A percentile compares a stretch with the other conserved stretches of the same genome.
Conservation (phyloP, 2,113 vertebrate genomes). For the Callipepla californica region DNA sequence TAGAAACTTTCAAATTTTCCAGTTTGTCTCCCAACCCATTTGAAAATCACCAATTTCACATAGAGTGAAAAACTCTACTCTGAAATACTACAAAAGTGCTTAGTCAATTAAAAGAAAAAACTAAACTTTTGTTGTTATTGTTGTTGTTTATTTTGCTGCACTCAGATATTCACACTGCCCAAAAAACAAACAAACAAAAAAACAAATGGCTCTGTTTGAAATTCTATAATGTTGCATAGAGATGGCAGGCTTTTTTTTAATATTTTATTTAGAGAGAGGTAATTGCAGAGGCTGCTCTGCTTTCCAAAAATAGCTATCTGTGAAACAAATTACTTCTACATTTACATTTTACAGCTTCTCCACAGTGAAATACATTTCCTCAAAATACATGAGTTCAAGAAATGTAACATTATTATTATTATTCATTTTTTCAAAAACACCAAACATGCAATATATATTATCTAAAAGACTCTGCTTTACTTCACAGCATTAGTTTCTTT, state of each 20-base stretch:
- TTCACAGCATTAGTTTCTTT: neutral
- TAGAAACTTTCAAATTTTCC: neutral
- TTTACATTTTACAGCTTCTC: slow-evolving; percentile 7
- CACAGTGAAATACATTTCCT: neutral
- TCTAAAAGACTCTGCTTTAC: neutral
- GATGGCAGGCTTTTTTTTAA: neutral
- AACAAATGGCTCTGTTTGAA: slow-evolving; percentile 16
- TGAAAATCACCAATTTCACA: neutral
- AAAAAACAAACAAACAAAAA: neutral
- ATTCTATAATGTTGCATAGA: neutral
- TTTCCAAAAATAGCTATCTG: slow-evolving; percentile 35
- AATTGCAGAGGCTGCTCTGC: neutral
- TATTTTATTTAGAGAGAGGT: neutral
- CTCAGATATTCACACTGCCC: neutral
- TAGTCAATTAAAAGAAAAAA: neutral
- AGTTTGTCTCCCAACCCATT: neutral
- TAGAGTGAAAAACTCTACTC: fast-evolving
- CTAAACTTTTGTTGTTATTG: neutral
- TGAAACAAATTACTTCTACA: slow-evolving; percentile 32
- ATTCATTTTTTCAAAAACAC: neutral
- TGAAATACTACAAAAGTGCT: neutral
- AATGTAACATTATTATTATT: neutral
- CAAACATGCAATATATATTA: neutral
- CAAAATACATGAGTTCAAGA: neutral
- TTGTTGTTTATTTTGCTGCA: neutral